phyloP scores from a whole-genome alignment of 1,140 invertebrate genomes.

The Aleiodes sp. region DNA sequence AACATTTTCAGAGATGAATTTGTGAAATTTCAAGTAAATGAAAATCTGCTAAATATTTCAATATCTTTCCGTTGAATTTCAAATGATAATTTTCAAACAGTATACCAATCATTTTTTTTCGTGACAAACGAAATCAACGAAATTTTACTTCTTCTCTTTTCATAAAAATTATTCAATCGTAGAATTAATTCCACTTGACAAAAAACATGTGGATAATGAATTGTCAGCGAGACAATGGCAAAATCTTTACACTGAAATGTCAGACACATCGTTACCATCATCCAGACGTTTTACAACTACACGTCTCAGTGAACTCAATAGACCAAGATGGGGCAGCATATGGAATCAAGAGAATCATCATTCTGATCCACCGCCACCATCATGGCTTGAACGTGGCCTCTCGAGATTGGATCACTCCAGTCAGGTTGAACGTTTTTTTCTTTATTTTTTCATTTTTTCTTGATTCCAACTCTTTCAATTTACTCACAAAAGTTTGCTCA shows the following conservation, averaged over 20 bases:
- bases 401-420: slow-evolving; percentile 56
- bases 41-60: too few species aligned
- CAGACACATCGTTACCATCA: slow-evolving; percentile 52
- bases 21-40: too few species aligned
- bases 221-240: slow-evolving; percentile 54
- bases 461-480: too few species aligned
- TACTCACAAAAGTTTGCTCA: too few species aligned
- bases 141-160: too few species aligned
- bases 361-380: slow-evolving; percentile 63
- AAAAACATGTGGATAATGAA: slow-evolving; percentile 31
- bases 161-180: slow-evolving; percentile 4
- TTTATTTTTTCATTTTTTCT: not conserved
- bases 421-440: slow-evolving; percentile 44
- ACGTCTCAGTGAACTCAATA: slow-evolving; percentile 68
- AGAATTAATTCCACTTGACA: slow-evolving; percentile 29
- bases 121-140: too few species aligned
- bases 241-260: slow-evolving; percentile 52
- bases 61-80: too few species aligned
- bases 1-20: too few species aligned
- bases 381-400: slow-evolving; percentile 73
- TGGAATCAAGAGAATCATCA: slow-evolving; percentile 70
- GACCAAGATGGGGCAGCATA: slow-evolving; percentile 75
- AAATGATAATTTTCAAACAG: too few species aligned
- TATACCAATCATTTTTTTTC: too few species aligned
- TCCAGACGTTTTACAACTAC: slow-evolving; percentile 54